Evolutionary conservation across 2,797 vertebrate genomes (phyloP).

Genomic region (Phoxinus dragarum): DNA sequence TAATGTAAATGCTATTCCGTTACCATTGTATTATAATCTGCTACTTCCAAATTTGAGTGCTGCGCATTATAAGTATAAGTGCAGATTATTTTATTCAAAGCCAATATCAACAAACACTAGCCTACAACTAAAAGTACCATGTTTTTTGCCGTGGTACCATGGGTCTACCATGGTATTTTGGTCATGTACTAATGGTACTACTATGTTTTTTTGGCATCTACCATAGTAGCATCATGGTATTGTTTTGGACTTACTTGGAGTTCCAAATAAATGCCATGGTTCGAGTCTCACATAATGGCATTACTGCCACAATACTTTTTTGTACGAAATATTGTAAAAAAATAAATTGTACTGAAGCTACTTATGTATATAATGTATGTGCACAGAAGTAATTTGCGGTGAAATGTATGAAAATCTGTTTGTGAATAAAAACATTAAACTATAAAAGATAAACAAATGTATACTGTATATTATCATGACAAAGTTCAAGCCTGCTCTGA

Average conservation of each 20-base stretch:
- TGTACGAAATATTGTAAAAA: neutral
- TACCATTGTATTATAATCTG: neutral
- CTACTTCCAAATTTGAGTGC: neutral
- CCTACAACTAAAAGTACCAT: neutral
- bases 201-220: neutral
- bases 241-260: neutral
- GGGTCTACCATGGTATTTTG: neutral
- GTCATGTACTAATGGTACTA: neutral
- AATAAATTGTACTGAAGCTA: neutral
- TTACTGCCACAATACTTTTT: neutral
- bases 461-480: neutral
- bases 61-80: neutral
- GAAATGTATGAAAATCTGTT: neutral
- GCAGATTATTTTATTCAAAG: neutral
- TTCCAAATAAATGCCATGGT: neutral
- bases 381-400: neutral
- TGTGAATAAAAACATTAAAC: conserved; percentile 4
- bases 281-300: neutral
- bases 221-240: neutral
- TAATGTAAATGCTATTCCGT: neutral
- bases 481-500: neutral
- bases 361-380: neutral
- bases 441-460: neutral
- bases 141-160: neutral
- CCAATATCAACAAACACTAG: neutral